Evolutionary conservation across 2,113 vertebrate genomes (phyloP), one percentile per base, ranked within the genome.

Genomic region (Plectropomus leopardus): DNA sequence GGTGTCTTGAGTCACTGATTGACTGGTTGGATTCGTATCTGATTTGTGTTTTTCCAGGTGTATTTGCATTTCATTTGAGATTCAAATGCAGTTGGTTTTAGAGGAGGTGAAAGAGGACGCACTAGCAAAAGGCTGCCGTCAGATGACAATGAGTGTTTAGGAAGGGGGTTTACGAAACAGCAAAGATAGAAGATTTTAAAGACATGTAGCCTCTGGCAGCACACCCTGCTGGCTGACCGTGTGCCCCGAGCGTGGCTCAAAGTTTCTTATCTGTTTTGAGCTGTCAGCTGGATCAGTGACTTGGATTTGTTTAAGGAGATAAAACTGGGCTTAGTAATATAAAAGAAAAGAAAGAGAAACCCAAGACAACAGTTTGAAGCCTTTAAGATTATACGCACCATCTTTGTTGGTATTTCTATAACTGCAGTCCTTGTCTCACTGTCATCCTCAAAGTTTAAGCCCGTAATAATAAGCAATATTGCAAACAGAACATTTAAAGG

Each of bases 41-140:
- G 73, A 80, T 92, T 92, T 90, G 78, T 64, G 28, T 89, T 70
- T 85, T 69, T 82, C 60, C 66, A 59, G 23, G 10, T 6, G 2
- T 15, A 72, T 93, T 93, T 89, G 86, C 90, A 92, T 92, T 65
- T 72, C 13, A 92, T 92, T 87, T 89, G 76, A 63, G n/a, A 85
- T 86, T 90, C 71, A 90, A 86, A 91, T 90, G 5, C 5, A 6
- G 53, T 24, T 73, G 16, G 26, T 75, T 84, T 77, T 63, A 44
- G 0, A 66, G 71, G 28, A 73, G 66, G 51, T 54, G 63, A 68
- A 48, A 17, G 40, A 34, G 65, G 48, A 57, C 13, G 5, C 19
- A 30, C 45, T 21, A 23, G 50, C 24, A 11, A 28, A 50, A 44
- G 44, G n/a, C 60, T 26, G 30, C 48, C n/a, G 11, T 80, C 59